Evolutionary conservation across 2,797 vertebrate species (phyloP).

Genomic region (Acipenser transmontanus): DNA sequence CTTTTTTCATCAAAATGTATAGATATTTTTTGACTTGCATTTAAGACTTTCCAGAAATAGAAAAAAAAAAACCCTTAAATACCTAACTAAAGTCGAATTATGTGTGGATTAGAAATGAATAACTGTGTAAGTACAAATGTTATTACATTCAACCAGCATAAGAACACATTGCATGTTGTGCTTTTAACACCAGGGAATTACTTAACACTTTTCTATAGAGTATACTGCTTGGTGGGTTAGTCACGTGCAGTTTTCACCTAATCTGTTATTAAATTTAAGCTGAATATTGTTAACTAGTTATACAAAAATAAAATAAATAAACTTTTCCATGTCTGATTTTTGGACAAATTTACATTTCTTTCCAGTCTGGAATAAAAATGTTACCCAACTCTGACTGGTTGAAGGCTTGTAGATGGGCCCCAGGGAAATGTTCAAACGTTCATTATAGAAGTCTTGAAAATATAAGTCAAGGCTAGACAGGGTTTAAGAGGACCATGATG

Average conservation of each 20-base stretch:
- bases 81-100: too few species aligned
- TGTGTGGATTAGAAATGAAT: too few species aligned
- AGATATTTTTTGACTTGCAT: too few species aligned
- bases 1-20: too few species aligned
- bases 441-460: conserved; percentile 12
- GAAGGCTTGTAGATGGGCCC: background rate
- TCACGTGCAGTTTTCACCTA: too few species aligned
- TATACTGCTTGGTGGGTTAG: too few species aligned
- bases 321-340: conserved; percentile 19
- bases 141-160: conserved; percentile 19
- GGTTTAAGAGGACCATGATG: conserved; percentile 12
- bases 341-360: conserved; percentile 4
- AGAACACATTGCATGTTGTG: conserved; percentile 50
- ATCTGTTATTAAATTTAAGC: too few species aligned
- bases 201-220: conserved; percentile 18
- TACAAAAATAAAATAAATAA: conserved; percentile 6
- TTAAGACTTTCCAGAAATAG: too few species aligned
- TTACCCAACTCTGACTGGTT: background rate
- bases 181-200: conserved; percentile 40
- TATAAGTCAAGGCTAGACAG: conserved; percentile 19
- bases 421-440: conserved; percentile 5
- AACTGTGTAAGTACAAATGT: too few species aligned
- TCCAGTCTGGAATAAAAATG: background rate
- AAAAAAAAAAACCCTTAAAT: too few species aligned
- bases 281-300: too few species aligned